These are phyloP conservation scores for Agrotis exclamationis DNA, from an alignment of 2,888 invertebrate species.

Conservation along the genomic window DNA sequence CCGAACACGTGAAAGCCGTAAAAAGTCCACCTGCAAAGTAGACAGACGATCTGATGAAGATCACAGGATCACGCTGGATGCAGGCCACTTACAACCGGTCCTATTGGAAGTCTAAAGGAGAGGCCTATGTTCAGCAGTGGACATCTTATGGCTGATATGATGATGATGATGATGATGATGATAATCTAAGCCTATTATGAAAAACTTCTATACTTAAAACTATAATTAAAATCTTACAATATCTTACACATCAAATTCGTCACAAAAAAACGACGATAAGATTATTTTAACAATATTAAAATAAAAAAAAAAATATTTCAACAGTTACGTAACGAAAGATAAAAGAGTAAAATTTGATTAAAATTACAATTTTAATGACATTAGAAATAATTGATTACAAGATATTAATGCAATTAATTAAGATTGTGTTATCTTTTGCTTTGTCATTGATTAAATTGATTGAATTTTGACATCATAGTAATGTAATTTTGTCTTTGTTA, in stretches of 20 bases:
- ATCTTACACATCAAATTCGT: constrained; percentile 34
- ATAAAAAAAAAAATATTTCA: constrained; percentile 20
- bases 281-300: constrained; percentile 43
- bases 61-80: no score
- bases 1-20: no score
- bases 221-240: constrained; percentile 3
- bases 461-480: constrained; percentile 7
- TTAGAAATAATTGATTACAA: constrained; percentile 72
- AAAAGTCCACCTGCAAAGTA: no score
- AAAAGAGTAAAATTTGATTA: constrained; percentile 49
- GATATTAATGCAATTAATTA: constrained; percentile 75
- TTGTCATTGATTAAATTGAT: constrained; percentile 20
- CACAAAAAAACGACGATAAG: constrained; percentile 50
- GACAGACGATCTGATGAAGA: no score
- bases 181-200: no score
- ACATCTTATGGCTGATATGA: no score
- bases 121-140: no score
- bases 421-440: constrained; percentile 57
- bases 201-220: not conserved
- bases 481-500: constrained; percentile 42
- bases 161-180: no score
- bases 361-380: constrained; percentile 46
- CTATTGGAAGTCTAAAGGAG: no score
- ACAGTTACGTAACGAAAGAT: constrained; percentile 44
- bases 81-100: no score